Percentiles rank a stretch among this genome's conserved stretches.
These are phyloP conservation scores for Protaetia brevitarsis DNA, from an alignment of 1,140 invertebrate genomes.

Conservation along the genomic window DNA sequence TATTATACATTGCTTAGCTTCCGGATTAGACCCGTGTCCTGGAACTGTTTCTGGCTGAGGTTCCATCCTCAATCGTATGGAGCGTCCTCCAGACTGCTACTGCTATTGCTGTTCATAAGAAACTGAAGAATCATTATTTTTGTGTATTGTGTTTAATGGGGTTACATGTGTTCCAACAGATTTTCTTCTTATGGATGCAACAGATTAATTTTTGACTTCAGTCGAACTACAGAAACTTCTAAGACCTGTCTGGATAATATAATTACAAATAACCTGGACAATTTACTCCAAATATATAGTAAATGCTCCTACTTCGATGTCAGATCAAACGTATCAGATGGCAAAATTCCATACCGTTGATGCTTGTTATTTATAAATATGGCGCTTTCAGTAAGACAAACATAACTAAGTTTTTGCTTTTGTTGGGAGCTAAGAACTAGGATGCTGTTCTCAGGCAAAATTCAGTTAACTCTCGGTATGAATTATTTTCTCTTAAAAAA, in stretches of 20 bases:
- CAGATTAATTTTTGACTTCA: not conserved
- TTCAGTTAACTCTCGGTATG: not conserved
- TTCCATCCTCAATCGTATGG: no score
- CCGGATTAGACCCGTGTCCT: no score
- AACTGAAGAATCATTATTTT: no score
- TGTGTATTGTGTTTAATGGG: no score
- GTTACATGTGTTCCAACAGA: not conserved
- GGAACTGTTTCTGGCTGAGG: no score
- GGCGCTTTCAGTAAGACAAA: not conserved
- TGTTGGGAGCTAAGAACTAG: not conserved
- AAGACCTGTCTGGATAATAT: not conserved
- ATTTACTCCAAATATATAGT: no score
- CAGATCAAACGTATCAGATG: not conserved
- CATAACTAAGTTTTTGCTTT: not conserved
- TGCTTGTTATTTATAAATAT: not conserved
- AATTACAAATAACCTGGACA: not conserved
- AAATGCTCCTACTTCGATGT: not conserved
- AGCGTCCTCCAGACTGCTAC: no score
- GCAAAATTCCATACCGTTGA: not conserved
- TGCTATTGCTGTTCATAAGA: no score
- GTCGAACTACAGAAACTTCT: not conserved
- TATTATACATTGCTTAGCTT: no score
- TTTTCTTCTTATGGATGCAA: not conserved
- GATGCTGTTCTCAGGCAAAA: not conserved
- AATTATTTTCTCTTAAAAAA: not conserved